Base-by-base conservation (phyloP, 2,113 vertebrate genomes). In the Cariama cristata region DNA sequence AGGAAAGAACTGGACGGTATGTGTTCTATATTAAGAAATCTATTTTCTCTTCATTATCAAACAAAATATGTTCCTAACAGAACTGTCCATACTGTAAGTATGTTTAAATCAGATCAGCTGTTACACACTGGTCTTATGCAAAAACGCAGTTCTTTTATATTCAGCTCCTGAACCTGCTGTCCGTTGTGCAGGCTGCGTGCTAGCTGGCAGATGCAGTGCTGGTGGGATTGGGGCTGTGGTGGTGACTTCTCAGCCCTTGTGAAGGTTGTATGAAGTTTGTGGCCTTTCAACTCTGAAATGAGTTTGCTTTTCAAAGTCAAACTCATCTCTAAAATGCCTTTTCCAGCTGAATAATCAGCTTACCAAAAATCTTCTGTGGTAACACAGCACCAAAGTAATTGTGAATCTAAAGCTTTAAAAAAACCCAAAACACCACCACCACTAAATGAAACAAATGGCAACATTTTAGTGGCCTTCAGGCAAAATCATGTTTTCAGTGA, bases 21-120 rank as follows among this genome's bases (percentile, higher is more conserved):
- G 60, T 67, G 49, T 86, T 94, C 90, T 92, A 63, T 96, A 86
- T 88, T 90, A 83, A 90, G 92, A 66, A 86, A 90, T 82, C 75
- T 92, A 93, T 96, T 95, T 94, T 88, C 50, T 90, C 63, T 58
- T 90, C 55, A 71, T 88, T 77, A 55, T 66, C 35, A 88, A 79
- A 86, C 50, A 95, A 83, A 86, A 92, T 92, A 88, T 94, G 75
- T 93, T 96, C 44, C 38, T 66, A 92, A 73, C 59, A 92, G 88
- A 92, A 63, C 32, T 74, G 38, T 50, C 47, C 44, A 12, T 88
- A 33, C 59, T 69, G 17, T 76, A 86, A 72, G 28, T 69, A 58
- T 92, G 47, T 80, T 94, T 90, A 77, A 90, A 67, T 94, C 71
- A 86, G 82, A 67, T 94, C 71, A 86, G 82, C 79, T 95, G 88